phyloP scores from a whole-genome alignment of 1,140 invertebrate species.

The Pollicipes pollicipes region DNA sequence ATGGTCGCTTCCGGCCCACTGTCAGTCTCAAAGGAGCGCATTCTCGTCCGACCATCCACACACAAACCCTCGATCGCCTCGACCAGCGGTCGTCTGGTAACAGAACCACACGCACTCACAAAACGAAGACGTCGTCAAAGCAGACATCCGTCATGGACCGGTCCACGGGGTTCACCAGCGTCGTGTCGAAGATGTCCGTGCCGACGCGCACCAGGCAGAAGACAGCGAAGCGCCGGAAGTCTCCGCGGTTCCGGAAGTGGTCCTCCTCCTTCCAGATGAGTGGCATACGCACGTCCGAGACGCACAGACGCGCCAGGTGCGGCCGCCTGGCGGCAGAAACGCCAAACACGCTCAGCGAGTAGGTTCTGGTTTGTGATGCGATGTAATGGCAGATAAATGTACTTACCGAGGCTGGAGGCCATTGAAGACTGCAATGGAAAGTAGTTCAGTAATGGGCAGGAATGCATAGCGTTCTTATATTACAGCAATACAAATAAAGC shows the following conservation, averaged over 20 bases:
- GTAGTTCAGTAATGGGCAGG: neutral
- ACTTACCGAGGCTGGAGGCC: slow-evolving; percentile 17
- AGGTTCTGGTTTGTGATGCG: no score
- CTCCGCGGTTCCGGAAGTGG: slow-evolving; percentile 54
- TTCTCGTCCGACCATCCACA: no score
- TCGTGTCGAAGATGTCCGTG: slow-evolving; percentile 48
- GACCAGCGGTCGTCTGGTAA: no score
- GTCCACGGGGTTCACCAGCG: slow-evolving; percentile 45
- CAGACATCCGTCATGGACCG: slow-evolving; percentile 48
- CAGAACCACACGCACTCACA: slow-evolving; percentile 41
- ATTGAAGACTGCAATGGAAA: neutral
- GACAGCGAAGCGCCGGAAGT: slow-evolving; percentile 48
- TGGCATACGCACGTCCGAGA: slow-evolving; percentile 46
- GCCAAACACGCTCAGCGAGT: neutral
- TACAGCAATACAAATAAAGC: no score
- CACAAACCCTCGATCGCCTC: no score
- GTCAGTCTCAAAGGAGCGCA: no score
- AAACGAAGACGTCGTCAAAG: slow-evolving; percentile 47
- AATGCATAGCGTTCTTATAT: neutral
- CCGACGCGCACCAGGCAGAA: slow-evolving; percentile 48
- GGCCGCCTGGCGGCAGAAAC: slow-evolving; percentile 7
- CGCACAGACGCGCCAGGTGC: slow-evolving; percentile 28
- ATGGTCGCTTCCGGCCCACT: no score
- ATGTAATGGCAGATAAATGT: no score
- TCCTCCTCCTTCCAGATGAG: slow-evolving; percentile 53